A percentile compares a stretch with the other conserved stretches of the same genome.
Evolutionary conservation across 2,888 invertebrate genomes (phyloP).

Genomic region (Colletes collaris): DNA sequence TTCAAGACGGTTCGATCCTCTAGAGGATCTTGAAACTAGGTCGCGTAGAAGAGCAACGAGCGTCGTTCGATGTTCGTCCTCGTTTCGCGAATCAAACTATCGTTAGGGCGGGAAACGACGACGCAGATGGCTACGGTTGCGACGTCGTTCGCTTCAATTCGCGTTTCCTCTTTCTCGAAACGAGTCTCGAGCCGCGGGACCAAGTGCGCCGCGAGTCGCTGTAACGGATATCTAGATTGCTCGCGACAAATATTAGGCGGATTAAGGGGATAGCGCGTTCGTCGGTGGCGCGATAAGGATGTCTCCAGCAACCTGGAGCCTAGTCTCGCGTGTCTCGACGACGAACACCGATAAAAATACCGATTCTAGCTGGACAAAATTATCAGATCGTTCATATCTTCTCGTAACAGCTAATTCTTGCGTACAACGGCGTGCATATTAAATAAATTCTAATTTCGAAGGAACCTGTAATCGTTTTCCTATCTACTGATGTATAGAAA

Average conservation of each 20-base stretch:
- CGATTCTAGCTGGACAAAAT: too few relatives aligned
- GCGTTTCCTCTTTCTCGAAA: background rate
- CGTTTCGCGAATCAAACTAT: background rate
- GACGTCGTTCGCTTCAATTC: slow-evolving; percentile 1
- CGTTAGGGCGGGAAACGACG: background rate
- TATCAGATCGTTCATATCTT: too few relatives aligned
- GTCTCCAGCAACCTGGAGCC: background rate
- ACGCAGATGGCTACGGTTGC: background rate
- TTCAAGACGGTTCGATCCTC: background rate
- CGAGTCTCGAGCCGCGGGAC: background rate
- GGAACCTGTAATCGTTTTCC: too few relatives aligned
- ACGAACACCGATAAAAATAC: too few relatives aligned
- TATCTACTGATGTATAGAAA: too few relatives aligned
- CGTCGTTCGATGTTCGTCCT: background rate
- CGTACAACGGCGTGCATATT: too few relatives aligned
- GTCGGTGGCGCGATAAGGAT: slow-evolving; percentile 20
- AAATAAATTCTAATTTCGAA: too few relatives aligned
- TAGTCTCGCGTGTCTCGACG: background rate
- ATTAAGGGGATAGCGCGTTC: slow-evolving; percentile 26
- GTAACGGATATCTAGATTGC: slow-evolving; percentile 37
- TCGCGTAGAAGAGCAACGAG: background rate
- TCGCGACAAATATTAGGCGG: slow-evolving; percentile 31
- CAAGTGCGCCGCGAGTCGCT: slow-evolving; percentile 5
- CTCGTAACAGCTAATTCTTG: too few relatives aligned
- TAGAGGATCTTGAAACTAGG: background rate